These are phyloP conservation scores for Hydrolagus colliei DNA, from an alignment of 2,797 vertebrate genomes.

Conservation along the genomic window DNA sequence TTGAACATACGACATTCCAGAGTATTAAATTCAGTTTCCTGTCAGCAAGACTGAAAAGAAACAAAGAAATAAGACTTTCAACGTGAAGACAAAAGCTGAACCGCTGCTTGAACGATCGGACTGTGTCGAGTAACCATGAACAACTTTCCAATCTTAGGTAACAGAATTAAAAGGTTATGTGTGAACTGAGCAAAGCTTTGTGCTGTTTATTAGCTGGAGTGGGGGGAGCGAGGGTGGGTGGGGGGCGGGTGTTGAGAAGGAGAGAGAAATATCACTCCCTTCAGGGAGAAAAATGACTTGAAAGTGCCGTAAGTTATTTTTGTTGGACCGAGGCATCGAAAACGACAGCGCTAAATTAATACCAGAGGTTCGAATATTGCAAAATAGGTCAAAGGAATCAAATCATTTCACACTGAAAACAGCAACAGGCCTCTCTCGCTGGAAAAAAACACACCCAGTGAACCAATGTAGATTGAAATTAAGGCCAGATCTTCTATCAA, in stretches of 20 bases:
- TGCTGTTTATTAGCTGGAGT: background rate
- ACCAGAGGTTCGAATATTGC: background rate
- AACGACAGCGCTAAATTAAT: conserved; percentile 5
- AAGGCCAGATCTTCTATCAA: background rate
- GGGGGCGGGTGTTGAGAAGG: too few species aligned
- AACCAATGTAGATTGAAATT: background rate
- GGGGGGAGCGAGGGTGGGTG: too few species aligned
- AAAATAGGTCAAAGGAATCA: background rate
- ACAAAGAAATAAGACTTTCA: conserved; percentile 11
- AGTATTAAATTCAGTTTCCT: conserved; percentile 29
- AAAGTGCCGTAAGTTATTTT: background rate
- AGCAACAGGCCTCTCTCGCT: background rate
- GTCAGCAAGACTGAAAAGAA: conserved; percentile 22
- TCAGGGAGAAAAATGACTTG: background rate
- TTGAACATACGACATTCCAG: conserved; percentile 23
- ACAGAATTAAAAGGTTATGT: background rate
- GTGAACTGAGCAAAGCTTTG: background rate
- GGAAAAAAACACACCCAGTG: background rate
- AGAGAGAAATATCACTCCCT: background rate
- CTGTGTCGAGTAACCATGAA: conserved; percentile 39
- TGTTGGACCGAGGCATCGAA: background rate
- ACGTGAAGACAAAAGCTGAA: conserved; percentile 45
- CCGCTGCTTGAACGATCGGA: conserved; percentile 44
- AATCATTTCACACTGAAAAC: background rate
- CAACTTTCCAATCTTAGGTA: conserved; percentile 1